phyloP scores from a whole-genome alignment of 2,113 vertebrate species.

The Garra rufa region DNA sequence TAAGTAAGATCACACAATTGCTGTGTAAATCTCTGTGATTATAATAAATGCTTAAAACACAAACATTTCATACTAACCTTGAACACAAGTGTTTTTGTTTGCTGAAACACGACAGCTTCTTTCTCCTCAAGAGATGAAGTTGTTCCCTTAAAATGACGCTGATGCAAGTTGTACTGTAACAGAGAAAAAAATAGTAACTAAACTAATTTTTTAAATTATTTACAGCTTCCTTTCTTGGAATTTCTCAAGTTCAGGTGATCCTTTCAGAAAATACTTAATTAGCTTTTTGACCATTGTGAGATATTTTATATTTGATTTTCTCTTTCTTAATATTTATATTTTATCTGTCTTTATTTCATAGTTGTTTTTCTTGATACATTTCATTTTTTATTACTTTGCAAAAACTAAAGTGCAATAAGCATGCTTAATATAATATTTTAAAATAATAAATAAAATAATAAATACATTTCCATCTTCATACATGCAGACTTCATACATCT shows the following conservation, averaged over 20 bases:
- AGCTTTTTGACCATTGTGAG: background rate
- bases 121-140: conserved; percentile 17
- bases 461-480: too few relatives aligned
- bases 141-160: conserved; percentile 47
- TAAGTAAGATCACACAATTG: background rate
- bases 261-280: background rate
- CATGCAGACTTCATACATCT: too few relatives aligned
- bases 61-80: conserved; percentile 49
- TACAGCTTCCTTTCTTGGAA: background rate
- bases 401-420: too few relatives aligned
- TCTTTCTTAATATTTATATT: background rate
- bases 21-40: background rate
- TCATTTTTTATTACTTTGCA: too few relatives aligned
- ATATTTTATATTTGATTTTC: background rate
- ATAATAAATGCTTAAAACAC: background rate
- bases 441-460: too few relatives aligned
- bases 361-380: too few relatives aligned
- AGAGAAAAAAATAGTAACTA: background rate
- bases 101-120: conserved; percentile 9
- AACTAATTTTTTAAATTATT: background rate
- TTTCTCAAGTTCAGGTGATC: background rate
- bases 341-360: too few relatives aligned
- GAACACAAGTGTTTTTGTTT: conserved; percentile 30
- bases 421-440: too few relatives aligned
- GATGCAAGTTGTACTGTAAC: conserved; percentile 56